Percentiles rank a stretch among this genome's conserved stretches.
phyloP scores from a whole-genome alignment of 2,113 vertebrate species.

The Bostrychus sinensis region DNA sequence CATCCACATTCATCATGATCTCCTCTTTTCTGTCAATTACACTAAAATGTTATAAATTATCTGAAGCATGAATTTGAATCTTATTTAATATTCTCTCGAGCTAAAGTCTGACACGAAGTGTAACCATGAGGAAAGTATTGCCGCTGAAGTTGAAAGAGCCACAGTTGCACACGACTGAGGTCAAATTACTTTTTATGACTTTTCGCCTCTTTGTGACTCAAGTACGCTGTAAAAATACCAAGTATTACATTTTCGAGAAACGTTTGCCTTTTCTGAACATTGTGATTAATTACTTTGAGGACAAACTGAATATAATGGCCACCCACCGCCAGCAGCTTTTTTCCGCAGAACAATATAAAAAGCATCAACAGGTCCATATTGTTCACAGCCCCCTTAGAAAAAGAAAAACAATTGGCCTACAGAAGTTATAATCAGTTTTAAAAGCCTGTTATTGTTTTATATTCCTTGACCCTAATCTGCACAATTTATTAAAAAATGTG shows the following conservation, averaged over 20 bases:
- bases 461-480: no score
- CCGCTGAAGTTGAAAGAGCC: background rate
- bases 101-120: background rate
- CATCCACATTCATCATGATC: background rate
- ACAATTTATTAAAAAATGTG: no score
- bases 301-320: background rate
- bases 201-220: background rate
- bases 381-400: no score
- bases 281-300: background rate
- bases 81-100: slow-evolving; percentile 1
- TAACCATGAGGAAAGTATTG: slow-evolving; percentile 2
- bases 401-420: no score
- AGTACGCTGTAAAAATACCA: background rate
- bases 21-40: background rate
- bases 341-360: no score
- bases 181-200: background rate
- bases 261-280: background rate
- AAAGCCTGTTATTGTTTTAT: no score
- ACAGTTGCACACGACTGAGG: slow-evolving; percentile 2
- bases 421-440: no score
- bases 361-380: no score
- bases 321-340: no score
- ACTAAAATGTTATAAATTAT: background rate
- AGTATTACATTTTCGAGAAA: background rate
- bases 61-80: background rate